A percentile compares a stretch with the other conserved stretches of the same genome.
phyloP scores from a whole-genome alignment of 2,113 vertebrate species.

The Chaetops frenatus region DNA sequence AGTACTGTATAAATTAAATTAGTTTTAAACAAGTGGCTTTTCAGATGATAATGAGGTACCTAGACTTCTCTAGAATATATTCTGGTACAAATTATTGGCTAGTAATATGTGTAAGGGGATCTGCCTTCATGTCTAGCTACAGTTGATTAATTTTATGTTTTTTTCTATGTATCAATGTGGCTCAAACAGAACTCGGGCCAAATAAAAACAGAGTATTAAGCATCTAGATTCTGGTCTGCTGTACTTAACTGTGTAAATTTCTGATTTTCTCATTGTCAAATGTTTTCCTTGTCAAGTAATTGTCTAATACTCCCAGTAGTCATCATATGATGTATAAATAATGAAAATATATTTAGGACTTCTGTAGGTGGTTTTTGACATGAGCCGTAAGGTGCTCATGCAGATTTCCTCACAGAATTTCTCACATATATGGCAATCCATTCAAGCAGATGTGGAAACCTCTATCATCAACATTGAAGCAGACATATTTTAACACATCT shows the following conservation, averaged over 20 bases:
- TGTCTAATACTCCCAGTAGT: background rate
- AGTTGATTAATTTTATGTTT: background rate
- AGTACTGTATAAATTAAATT: background rate
- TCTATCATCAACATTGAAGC: background rate
- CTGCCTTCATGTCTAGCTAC: background rate
- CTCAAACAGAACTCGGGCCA: background rate
- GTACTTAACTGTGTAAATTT: background rate
- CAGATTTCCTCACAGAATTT: background rate
- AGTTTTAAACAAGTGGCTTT: background rate
- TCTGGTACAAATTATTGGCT: background rate
- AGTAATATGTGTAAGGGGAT: background rate
- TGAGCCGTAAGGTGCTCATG: background rate
- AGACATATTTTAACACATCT: background rate
- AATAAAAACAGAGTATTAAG: background rate
- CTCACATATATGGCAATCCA: background rate
- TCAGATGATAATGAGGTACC: background rate
- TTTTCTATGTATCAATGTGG: fast-evolving
- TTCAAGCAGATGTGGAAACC: background rate
- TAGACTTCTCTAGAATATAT: background rate
- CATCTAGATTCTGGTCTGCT: background rate
- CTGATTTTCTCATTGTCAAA: background rate
- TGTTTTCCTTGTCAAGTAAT: background rate
- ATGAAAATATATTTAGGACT: background rate
- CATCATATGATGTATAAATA: background rate
- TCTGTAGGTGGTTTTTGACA: background rate